Conservation (phyloP, 2,113 vertebrate genomes). For the Pseudonaja textilis region DNA sequence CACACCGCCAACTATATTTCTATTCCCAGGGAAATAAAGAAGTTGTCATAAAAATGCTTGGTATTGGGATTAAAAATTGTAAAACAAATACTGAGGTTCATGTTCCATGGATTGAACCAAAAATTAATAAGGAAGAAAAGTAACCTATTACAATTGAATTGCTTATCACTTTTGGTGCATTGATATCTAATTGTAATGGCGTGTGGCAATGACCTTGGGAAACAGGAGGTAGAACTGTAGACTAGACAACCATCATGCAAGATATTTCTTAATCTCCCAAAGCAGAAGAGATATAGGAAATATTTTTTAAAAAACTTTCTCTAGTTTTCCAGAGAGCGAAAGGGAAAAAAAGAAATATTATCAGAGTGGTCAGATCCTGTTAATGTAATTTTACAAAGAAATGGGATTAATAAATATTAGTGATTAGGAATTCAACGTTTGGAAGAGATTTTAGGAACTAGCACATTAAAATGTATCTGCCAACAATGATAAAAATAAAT, state of each 20-base stretch:
- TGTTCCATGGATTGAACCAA: neutral
- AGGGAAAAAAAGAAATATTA: too few relatives aligned
- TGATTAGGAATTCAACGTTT: conserved; percentile 26
- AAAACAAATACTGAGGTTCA: neutral
- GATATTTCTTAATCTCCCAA: neutral
- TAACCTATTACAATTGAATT: neutral
- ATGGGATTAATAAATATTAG: neutral
- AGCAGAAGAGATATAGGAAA: neutral
- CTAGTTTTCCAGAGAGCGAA: too few relatives aligned
- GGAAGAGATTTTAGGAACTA: conserved; percentile 18
- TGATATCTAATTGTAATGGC: neutral
- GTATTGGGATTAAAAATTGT: neutral
- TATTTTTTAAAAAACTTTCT: neutral
- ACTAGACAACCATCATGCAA: neutral
- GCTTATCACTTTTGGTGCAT: neutral
- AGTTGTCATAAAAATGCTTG: neutral
- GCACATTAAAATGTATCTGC: conserved; percentile 10
- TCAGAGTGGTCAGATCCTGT: too few relatives aligned
- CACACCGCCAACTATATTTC: neutral
- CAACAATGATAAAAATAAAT: conserved; percentile 40
- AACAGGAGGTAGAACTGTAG: neutral
- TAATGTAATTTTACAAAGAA: neutral
- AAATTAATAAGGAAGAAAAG: neutral
- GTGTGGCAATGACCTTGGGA: neutral
- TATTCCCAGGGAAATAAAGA: neutral